Evolutionary conservation across 23 tunicate species (phyloP).

Genomic region (Trididemnum miniatum): DNA sequence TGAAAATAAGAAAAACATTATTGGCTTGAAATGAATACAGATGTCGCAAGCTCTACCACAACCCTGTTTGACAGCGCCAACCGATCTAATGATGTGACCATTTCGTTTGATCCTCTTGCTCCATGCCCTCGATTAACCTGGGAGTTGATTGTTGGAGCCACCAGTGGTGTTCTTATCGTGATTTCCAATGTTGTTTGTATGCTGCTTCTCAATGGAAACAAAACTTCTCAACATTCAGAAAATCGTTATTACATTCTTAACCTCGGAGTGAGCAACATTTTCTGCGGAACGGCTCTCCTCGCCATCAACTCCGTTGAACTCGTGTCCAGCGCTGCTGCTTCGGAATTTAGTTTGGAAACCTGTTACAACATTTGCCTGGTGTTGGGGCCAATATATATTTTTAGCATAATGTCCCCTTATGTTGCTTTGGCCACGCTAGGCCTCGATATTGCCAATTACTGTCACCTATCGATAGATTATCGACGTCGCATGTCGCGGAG

Average conservation of each 20-base stretch:
- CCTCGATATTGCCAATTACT: conserved; percentile 75
- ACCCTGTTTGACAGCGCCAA: too few relatives aligned
- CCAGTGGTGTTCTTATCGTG: conserved; percentile 32
- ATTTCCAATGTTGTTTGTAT: conserved; percentile 49
- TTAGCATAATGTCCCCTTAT: conserved; percentile 64
- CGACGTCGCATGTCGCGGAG: conserved; percentile 45
- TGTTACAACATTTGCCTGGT: conserved; percentile 17
- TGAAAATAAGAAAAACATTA: too few relatives aligned
- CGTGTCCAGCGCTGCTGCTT: neutral
- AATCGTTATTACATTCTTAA: conserved; percentile 54
- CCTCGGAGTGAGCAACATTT: conserved; percentile 61
- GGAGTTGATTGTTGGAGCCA: conserved; percentile 31
- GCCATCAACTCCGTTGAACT: conserved; percentile 29
- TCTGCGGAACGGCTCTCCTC: conserved; percentile 61
- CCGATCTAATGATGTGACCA: too few relatives aligned
- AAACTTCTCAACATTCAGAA: conserved; percentile 47
- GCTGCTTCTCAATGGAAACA: neutral
- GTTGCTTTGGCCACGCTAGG: conserved; percentile 65
- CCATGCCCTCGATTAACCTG: conserved; percentile 40
- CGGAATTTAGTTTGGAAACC: neutral
- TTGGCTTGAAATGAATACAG: too few relatives aligned
- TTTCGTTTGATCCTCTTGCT: too few relatives aligned
- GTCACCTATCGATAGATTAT: conserved; percentile 74
- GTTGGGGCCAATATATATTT: conserved; percentile 46
- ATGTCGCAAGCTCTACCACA: too few relatives aligned